Evolutionary conservation across 2,888 invertebrate species (phyloP).

Genomic region (Agrotis puta): DNA sequence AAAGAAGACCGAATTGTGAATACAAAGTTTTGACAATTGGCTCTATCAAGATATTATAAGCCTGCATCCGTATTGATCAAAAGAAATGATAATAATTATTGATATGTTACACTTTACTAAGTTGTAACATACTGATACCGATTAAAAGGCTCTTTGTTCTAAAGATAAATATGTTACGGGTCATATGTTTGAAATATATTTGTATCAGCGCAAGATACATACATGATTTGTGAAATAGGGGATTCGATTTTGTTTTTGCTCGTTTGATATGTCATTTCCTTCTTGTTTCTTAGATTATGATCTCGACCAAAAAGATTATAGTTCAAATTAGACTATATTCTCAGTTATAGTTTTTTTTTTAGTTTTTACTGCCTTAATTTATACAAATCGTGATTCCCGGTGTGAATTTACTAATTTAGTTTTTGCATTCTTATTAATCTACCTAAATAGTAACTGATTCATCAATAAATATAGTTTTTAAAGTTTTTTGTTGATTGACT

Average conservation of each 20-base stretch:
- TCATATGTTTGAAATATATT: constrained; percentile 57
- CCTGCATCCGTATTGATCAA: constrained; percentile 47
- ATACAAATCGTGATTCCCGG: neutral
- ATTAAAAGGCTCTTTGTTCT: constrained; percentile 76
- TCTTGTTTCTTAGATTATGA: constrained; percentile 25
- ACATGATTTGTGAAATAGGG: constrained; percentile 49
- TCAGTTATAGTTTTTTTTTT: constrained; percentile 1
- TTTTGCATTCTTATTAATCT: neutral
- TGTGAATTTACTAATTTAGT: neutral
- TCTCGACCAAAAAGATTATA: constrained; percentile 18
- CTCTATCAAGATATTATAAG: too few species aligned
- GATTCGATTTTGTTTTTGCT: constrained; percentile 47
- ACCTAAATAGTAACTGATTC: constrained; percentile 8
- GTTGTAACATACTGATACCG: constrained; percentile 67
- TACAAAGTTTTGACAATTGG: too few species aligned
- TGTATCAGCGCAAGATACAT: constrained; percentile 33
- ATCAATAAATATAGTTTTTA: neutral
- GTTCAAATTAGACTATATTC: constrained; percentile 11
- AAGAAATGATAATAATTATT: constrained; percentile 57
- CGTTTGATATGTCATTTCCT: constrained; percentile 24
- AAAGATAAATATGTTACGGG: constrained; percentile 68
- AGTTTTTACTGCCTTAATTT: constrained; percentile 11
- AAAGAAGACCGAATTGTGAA: too few species aligned
- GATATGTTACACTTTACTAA: constrained; percentile 63
- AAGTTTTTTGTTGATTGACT: neutral